Evolutionary conservation across 2,113 vertebrate species (phyloP).

Genomic region (Lutjanus erythropterus): DNA sequence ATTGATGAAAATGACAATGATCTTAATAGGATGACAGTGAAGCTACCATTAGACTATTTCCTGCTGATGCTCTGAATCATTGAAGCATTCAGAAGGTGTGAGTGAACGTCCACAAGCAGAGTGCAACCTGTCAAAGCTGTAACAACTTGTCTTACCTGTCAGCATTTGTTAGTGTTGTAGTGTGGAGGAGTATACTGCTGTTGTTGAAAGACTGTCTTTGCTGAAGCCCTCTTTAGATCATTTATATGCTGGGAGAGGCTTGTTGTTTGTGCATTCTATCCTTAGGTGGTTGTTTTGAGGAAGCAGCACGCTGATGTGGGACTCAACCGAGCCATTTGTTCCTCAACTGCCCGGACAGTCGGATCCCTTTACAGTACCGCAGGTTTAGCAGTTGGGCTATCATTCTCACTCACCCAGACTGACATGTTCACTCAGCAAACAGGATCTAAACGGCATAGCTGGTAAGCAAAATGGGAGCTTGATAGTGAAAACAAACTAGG

Average conservation of each 20-base stretch:
- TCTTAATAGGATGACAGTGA: neutral
- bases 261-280: slow-evolving; percentile 20
- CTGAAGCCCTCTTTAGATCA: slow-evolving; percentile 13
- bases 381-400: slow-evolving; percentile 9
- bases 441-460: neutral
- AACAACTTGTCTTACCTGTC: slow-evolving; percentile 49
- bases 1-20: neutral
- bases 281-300: slow-evolving; percentile 23
- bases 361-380: slow-evolving; percentile 1
- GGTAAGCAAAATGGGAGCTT: slow-evolving; percentile 5
- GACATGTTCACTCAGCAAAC: neutral
- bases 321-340: slow-evolving; percentile 38
- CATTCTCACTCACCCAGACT: slow-evolving; percentile 5
- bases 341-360: slow-evolving; percentile 10
- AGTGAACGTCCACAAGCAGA: slow-evolving; percentile 17
- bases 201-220: slow-evolving; percentile 14
- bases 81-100: slow-evolving; percentile 31
- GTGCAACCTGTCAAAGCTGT: slow-evolving; percentile 32
- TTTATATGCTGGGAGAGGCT: slow-evolving; percentile 24
- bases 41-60: neutral
- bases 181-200: slow-evolving; percentile 9
- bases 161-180: slow-evolving; percentile 28
- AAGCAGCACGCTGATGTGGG: slow-evolving; percentile 6
- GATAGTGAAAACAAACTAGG: slow-evolving; percentile 9
- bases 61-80: neutral